These are phyloP conservation scores for Caenorhabditis sp. DNA, from an alignment of 2,888 invertebrate genomes.

Conservation along the genomic window DNA sequence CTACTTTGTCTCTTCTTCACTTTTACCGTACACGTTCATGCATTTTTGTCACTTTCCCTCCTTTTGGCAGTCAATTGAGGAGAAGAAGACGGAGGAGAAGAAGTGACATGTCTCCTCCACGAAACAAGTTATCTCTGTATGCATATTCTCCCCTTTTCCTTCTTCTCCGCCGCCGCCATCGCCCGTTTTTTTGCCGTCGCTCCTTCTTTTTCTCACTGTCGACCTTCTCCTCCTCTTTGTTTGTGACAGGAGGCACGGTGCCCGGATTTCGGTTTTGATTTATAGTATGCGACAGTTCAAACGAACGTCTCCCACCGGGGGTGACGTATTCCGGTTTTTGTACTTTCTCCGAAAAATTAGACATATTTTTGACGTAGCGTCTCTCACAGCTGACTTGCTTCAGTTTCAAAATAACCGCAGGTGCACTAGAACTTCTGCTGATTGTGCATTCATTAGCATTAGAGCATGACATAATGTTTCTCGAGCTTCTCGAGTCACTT, in stretches of 20 bases:
- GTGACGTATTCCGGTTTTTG: slow-evolving; percentile 37
- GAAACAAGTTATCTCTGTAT: slow-evolving; percentile 57
- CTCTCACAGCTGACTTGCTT: background rate
- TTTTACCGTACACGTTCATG: slow-evolving; percentile 63
- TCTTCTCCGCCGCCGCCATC: background rate
- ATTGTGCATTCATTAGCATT: background rate
- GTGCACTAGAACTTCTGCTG: background rate
- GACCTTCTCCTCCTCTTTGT: slow-evolving; percentile 51
- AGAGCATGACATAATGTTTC: too few relatives aligned
- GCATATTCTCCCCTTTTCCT: slow-evolving; percentile 25
- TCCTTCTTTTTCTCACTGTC: slow-evolving; percentile 30
- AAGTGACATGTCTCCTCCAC: slow-evolving; percentile 23
- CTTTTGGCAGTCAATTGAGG: slow-evolving; percentile 60
- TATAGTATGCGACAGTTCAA: slow-evolving; percentile 59
- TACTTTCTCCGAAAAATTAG: slow-evolving; percentile 3
- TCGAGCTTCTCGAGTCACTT: too few relatives aligned
- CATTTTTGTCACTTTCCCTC: slow-evolving; percentile 60
- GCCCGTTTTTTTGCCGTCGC: slow-evolving; percentile 30
- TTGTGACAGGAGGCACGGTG: slow-evolving; percentile 15
- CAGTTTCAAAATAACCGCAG: background rate
- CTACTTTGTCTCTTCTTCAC: slow-evolving; percentile 28
- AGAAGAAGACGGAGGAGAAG: slow-evolving; percentile 38
- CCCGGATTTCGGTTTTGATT: slow-evolving; percentile 58
- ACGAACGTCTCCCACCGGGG: slow-evolving; percentile 16
- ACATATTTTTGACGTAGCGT: slow-evolving; percentile 5